Evolutionary conservation across 2,113 vertebrate genomes (phyloP), one percentile per base, ranked within the genome.

Genomic region (Clinocottus analis): DNA sequence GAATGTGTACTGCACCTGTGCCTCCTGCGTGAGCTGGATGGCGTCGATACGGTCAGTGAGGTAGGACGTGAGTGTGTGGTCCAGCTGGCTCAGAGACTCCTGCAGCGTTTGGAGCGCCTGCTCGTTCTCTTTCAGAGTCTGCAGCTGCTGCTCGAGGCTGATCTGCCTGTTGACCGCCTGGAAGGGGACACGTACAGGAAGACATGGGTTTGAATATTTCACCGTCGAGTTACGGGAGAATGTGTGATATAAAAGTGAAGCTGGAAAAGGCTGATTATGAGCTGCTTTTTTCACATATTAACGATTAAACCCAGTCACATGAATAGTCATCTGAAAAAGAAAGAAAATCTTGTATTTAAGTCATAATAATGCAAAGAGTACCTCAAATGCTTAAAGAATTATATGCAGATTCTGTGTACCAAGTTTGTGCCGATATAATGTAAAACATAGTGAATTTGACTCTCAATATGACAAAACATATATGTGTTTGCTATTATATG

Each of bases 21-120:
- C 97, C 82, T 99, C 98, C 84, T 97, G 96, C 0, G 98, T 97
- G 49, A 98, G 95, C 84, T 98, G 97, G 85, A 97, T 96, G 64
- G 97, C 98, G 47, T 99, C 98, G 21, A 99, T 71, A 59, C 97
- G 95, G n/a, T 99, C 97, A 0, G 98, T 99, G 89, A 99, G 93
- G 89, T 99, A 99, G 0, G 96, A 96, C 0, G 97, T 98, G 51
- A 99, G 95, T 0, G 95, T 97, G 79, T 96, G 96, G 83, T 99
- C 98, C 87, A 99, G 93, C 75, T 96, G 96, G 17, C 75, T 91
- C 64, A 99, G 93, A 58, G 95, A 96, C 77, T 98, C 97, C 77
- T 97, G 97, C 80, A 99, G 91, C 19, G 94, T 91, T 19, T 97
- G 96, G 33, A 99, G 91, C 58, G 94, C 93, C 85, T 96, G 95